Evolutionary conservation across 2,113 vertebrate genomes (phyloP), one percentile per base, ranked within the genome.

Genomic region (Erythrolamprus reginae): DNA sequence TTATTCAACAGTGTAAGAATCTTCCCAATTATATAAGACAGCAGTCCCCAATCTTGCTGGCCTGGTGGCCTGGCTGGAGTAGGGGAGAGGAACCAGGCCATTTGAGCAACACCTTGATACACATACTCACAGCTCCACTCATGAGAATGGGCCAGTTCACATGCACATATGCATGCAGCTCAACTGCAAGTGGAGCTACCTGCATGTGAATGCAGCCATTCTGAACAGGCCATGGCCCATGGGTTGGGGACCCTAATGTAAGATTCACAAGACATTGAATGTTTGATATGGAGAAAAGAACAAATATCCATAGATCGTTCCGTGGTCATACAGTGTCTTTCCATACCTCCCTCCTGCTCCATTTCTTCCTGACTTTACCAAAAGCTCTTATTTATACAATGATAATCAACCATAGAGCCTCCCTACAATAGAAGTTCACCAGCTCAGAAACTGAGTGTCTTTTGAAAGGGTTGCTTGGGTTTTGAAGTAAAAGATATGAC

Each of bases 71-170:
- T 33, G 28, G 28, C 61, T 65, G n/a, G 10, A 50, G 28, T 1
- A 1, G 28, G 5, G 12, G 23, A 24, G 23, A 5, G 28, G 13
- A 65, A 33, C 13, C 0, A 0, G 28, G 1, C 13, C 1, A 0
- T 65, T 12, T n/a, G 13, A 65, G 61, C 28, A 65, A 2, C 4
- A 2, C 4, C 13, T 13, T 65, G 28, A n/a, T 65, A 13, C n/a
- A 6, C 5, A 0, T 13, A 65, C 28, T 2, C 28, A 6, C 28
- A 65, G 5, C 28, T 65, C 28, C 28, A 33, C 61, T 65, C 13
- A 61, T 65, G 28, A 0, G 12, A 65, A 6, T 15, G 3, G 58
- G 12, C 4, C 26, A 2, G 24, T 58, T 23, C 52, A 53, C 52
- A 53, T 0, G 5, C 26, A 24, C 56, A 58, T 0, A 28, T n/a